phyloP scores from a whole-genome alignment of 2,888 invertebrate genomes.

The Melanchra persicariae region DNA sequence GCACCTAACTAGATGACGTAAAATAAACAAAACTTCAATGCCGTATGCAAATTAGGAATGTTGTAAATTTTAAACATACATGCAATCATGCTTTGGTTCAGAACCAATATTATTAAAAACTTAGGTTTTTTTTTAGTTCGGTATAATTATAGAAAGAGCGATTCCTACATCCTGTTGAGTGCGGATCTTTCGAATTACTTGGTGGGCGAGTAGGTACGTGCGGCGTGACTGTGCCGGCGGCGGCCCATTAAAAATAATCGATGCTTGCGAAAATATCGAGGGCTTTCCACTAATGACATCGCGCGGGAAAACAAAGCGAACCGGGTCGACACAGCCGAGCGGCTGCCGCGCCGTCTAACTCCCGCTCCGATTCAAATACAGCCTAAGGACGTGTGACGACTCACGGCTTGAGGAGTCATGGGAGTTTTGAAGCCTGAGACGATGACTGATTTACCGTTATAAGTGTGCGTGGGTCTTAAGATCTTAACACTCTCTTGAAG shows the following conservation, averaged over 20 bases:
- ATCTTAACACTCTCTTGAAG: slow-evolving; percentile 45
- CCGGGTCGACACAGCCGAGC: slow-evolving; percentile 71
- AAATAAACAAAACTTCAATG: slow-evolving; percentile 34
- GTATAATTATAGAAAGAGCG: slow-evolving; percentile 37
- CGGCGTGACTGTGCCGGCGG: slow-evolving; percentile 79
- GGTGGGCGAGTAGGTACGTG: slow-evolving; percentile 71
- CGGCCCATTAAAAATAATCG: slow-evolving; percentile 90
- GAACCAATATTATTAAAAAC: slow-evolving; percentile 29
- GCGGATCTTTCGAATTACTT: slow-evolving; percentile 70
- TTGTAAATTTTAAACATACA: slow-evolving; percentile 16
- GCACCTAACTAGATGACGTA: slow-evolving; percentile 21
- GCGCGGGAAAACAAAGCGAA: slow-evolving; percentile 87
- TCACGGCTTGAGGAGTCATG: slow-evolving; percentile 58
- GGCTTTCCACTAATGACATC: slow-evolving; percentile 89
- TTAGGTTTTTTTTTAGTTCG: slow-evolving; percentile 30
- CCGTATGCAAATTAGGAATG: slow-evolving; percentile 33
- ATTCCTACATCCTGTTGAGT: slow-evolving; percentile 54
- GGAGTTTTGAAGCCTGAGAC: slow-evolving; percentile 50
- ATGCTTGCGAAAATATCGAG: slow-evolving; percentile 89
- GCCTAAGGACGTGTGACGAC: slow-evolving; percentile 62
- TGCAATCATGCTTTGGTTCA: slow-evolving; percentile 16
- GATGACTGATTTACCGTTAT: slow-evolving; percentile 58
- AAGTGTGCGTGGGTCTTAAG: slow-evolving; percentile 43
- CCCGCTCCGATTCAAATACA: slow-evolving; percentile 60
- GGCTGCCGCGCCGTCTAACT: slow-evolving; percentile 57